Evolutionary conservation across 2,113 vertebrate species (phyloP), one percentile per base, ranked within the genome.

Genomic region (Eidolon helvum): DNA sequence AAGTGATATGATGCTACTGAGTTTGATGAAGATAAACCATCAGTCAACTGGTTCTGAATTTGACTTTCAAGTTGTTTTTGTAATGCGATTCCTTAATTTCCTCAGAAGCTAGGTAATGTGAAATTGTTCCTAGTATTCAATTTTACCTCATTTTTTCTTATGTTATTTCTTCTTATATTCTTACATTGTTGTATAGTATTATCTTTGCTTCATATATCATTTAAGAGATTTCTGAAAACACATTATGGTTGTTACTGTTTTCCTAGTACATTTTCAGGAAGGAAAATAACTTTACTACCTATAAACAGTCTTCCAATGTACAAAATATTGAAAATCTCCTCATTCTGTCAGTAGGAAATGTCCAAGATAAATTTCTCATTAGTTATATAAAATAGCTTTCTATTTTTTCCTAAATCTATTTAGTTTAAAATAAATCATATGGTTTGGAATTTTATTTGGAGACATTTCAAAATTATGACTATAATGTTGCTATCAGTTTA

Each of bases 181-280:
- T 71, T 94, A 74, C 2, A 69, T 83, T 40, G 66, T 75, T 80
- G 82, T 88, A 80, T 57, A 85, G 35, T 40, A 87, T 48, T 96
- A 5, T 75, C 78, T 96, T 87, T 94, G 59, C 48, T 96, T 92
- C 16, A 61, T 68, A 45, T 78, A 33, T 78, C 66, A 96, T 63
- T 96, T 92, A 69, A 80, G 65, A 90, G 40, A 68, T 65, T 96
- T 93, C 79, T 96, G n/a, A 85, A 97, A 96, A 96, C 24, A 95
- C 43, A 77, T 82, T 87, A 84, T 24, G 14, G 15, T 61, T 93
- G 53, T 84, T 95, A 80, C 65, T 28, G 4, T 87, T 97, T 91
- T 90, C 71, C 43, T 69, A 89, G 38, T 92, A 84, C 16, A 61
- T 96, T 88, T 66, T 74, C 35, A 85, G 78, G 77, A 94, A 59